phyloP scores from a whole-genome alignment of 1,140 invertebrate genomes.

The Ips typographus region DNA sequence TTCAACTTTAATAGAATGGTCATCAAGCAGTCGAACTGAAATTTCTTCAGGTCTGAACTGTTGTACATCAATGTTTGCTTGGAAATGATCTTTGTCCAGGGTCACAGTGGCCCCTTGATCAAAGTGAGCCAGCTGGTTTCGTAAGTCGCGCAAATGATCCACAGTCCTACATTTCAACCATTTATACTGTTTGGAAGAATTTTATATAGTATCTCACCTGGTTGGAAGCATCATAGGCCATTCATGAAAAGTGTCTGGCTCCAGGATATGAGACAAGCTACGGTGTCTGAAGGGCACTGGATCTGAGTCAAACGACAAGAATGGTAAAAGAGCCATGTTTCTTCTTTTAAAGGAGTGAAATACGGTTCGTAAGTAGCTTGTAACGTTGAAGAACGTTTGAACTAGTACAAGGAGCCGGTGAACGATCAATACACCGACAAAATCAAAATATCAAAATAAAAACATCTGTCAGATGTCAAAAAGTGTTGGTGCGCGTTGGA shows the following conservation, averaged over 20 bases:
- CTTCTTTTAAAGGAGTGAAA: background rate
- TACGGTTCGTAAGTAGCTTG: background rate
- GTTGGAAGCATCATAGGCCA: conserved; percentile 8
- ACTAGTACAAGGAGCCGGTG: no score
- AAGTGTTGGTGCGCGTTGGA: no score
- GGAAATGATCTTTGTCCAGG: conserved; percentile 18
- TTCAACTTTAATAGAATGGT: conserved; percentile 25
- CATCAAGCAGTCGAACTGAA: conserved; percentile 15
- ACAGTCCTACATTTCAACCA: background rate
- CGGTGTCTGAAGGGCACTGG: no score
- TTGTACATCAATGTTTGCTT: conserved; percentile 26
- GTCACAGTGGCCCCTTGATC: conserved; percentile 1
- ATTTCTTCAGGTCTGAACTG: conserved; percentile 32
- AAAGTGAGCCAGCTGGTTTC: conserved; percentile 13
- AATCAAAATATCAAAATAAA: no score
- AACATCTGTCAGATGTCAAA: no score
- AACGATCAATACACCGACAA: no score
- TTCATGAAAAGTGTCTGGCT: conserved; percentile 10
- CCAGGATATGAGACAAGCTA: background rate
- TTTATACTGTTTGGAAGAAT: background rate
- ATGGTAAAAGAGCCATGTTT: conserved; percentile 17
- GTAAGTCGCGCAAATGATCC: conserved; percentile 8
- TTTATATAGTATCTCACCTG: background rate
- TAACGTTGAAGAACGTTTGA: no score
- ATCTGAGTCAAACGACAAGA: background rate